Evolutionary conservation across 2,797 vertebrate species (phyloP).

Genomic region (Neosilurus mollespiculum): DNA sequence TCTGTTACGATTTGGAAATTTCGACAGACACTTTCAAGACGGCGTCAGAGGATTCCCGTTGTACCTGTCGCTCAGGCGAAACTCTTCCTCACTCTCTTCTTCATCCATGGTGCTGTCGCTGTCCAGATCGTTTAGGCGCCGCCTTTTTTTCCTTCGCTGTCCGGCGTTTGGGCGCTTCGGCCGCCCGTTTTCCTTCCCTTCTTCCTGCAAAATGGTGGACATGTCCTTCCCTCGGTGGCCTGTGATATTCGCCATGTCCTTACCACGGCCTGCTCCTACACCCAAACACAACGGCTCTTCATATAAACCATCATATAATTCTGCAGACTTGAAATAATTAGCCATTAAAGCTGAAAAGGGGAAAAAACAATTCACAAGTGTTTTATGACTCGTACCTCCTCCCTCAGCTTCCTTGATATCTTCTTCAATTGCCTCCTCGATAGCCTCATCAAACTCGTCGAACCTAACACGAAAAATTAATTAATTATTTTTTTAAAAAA

Average conservation of each 20-base stretch:
- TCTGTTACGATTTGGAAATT: background rate
- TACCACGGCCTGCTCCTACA: conserved; percentile 89
- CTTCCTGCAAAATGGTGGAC: conserved; percentile 89
- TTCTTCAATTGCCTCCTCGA: conserved; percentile 97
- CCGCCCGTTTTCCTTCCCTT: conserved; percentile 88
- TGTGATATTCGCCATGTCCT: conserved; percentile 98
- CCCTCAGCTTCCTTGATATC: conserved; percentile 97
- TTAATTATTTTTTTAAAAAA: too few species aligned
- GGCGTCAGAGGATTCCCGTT: background rate
- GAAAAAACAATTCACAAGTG: background rate
- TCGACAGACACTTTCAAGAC: background rate
- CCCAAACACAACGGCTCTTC: background rate
- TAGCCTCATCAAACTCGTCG: conserved; percentile 98
- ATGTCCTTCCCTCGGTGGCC: conserved; percentile 95
- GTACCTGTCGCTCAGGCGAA: conserved; percentile 90
- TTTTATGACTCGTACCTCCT: conserved; percentile 75
- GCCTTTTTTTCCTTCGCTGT: conserved; percentile 85
- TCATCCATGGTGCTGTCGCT: conserved; percentile 94
- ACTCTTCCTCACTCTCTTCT: conserved; percentile 96
- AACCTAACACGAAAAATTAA: conserved; percentile 73
- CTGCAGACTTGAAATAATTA: background rate
- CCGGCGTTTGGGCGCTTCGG: conserved; percentile 70
- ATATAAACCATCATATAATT: background rate
- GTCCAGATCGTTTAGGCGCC: conserved; percentile 95
- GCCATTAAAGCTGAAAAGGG: background rate